These are phyloP conservation scores for Lottia scabra DNA, from an alignment of 2,888 invertebrate genomes.

Conservation along the genomic window DNA sequence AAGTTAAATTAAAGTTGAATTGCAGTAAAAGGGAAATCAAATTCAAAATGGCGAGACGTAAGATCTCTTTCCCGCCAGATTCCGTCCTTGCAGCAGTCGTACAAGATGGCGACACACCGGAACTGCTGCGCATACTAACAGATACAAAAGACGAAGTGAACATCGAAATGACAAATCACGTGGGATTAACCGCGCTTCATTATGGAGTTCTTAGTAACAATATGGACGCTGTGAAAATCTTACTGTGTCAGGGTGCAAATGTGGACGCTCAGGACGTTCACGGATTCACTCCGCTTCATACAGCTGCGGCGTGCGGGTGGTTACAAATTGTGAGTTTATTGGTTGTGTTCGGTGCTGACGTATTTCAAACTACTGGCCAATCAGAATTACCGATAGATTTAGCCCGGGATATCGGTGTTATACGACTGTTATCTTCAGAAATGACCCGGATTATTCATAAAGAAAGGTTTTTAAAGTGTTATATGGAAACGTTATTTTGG, in stretches of 20 bases:
- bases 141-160: slow-evolving; percentile 40
- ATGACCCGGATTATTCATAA: slow-evolving; percentile 50
- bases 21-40: too few species aligned
- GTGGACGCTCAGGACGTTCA: slow-evolving; percentile 56
- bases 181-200: slow-evolving; percentile 59
- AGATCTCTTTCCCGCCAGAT: slow-evolving; percentile 59
- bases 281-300: slow-evolving; percentile 60
- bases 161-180: slow-evolving; percentile 55
- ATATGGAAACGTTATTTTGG: too few species aligned
- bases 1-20: too few species aligned
- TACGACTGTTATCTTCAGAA: slow-evolving; percentile 47
- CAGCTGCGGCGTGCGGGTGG: slow-evolving; percentile 59
- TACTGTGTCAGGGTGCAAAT: slow-evolving; percentile 52
- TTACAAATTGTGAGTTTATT: slow-evolving; percentile 56
- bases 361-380: slow-evolving; percentile 51
- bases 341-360: slow-evolving; percentile 56
- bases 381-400: slow-evolving; percentile 56
- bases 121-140: slow-evolving; percentile 47
- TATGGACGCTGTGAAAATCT: slow-evolving; percentile 57
- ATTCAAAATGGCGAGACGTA: slow-evolving; percentile 23
- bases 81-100: slow-evolving; percentile 58
- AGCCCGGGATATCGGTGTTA: slow-evolving; percentile 52
- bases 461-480: slow-evolving; percentile 27
- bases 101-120: slow-evolving; percentile 58
- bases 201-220: slow-evolving; percentile 61